A percentile compares a stretch with the other conserved stretches of the same genome.
Conservation (phyloP, 53 echinoderm and acorn worm genomes). For the Temnopleurus reevesii region DNA sequence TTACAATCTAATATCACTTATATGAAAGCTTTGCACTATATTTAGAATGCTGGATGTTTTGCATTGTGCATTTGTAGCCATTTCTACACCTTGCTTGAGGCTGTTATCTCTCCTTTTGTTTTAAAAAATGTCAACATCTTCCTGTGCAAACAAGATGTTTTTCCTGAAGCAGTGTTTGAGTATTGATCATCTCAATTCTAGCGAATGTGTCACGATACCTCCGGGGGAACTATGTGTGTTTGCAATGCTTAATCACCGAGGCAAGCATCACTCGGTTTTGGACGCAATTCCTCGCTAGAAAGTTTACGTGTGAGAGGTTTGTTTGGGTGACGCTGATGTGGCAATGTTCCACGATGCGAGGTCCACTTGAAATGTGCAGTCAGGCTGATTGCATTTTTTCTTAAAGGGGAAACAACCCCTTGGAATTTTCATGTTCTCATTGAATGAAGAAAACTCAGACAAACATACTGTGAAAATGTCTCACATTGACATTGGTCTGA, state of each 20-base stretch:
- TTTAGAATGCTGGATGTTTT: too few species aligned
- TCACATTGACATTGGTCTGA: too few species aligned
- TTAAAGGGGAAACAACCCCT: too few species aligned
- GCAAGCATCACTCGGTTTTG: background rate
- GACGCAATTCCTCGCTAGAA: background rate
- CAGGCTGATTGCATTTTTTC: background rate
- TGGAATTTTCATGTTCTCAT: too few species aligned
- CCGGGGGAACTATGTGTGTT: background rate
- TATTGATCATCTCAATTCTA: background rate
- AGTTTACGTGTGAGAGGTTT: background rate
- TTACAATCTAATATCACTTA: too few species aligned
- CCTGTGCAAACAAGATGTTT: too few species aligned
- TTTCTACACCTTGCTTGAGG: too few species aligned
- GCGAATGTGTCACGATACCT: background rate
- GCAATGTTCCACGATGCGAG: background rate
- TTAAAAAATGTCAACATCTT: too few species aligned
- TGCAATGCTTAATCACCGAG: background rate
- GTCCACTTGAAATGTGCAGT: background rate
- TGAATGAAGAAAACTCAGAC: too few species aligned
- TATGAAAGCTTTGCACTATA: too few species aligned
- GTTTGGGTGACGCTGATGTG: background rate
- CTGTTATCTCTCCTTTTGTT: too few species aligned
- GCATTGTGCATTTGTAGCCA: too few species aligned
- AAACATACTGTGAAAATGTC: constrained; percentile 29
- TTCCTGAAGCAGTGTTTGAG: background rate